phyloP scores from a whole-genome alignment of 2,113 vertebrate genomes.

The Siniperca chuatsi region DNA sequence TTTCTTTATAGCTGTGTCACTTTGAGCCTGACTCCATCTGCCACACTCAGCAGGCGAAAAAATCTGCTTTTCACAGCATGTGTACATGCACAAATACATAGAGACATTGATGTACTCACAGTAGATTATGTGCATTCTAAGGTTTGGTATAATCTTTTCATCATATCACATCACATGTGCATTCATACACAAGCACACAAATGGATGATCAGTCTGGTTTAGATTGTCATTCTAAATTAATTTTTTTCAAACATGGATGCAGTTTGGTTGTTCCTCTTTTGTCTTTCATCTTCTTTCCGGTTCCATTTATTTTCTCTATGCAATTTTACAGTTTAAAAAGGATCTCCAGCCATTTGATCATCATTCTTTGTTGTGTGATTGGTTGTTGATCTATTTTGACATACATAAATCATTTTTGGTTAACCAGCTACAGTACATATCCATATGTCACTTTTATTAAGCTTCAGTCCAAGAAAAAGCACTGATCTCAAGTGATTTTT shows the following conservation, averaged over 20 bases:
- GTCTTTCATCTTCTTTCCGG: neutral
- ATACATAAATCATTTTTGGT: neutral
- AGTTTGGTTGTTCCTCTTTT: neutral
- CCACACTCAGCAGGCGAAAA: slow-evolving; percentile 64
- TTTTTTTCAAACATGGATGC: neutral
- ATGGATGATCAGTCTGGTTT: neutral
- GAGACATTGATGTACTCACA: slow-evolving; percentile 15
- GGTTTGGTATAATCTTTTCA: neutral
- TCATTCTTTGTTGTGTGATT: neutral
- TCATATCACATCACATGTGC: neutral
- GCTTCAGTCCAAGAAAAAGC: slow-evolving; percentile 7
- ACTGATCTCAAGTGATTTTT: slow-evolving; percentile 3
- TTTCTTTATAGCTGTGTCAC: slow-evolving; percentile 84
- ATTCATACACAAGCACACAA: neutral
- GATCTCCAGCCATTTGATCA: neutral
- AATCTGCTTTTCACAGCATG: slow-evolving; percentile 48
- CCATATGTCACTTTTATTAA: slow-evolving; percentile 21
- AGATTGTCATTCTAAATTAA: neutral
- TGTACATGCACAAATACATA: slow-evolving; percentile 35
- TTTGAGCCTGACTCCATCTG: slow-evolving; percentile 85
- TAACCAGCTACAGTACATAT: neutral
- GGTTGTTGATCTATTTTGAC: slow-evolving; percentile 1
- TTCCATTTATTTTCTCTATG: neutral
- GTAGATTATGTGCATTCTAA: slow-evolving; percentile 1
- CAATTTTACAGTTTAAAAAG: neutral